Percentiles rank a stretch among this genome's conserved stretches.
Conservation (phyloP, 2,888 invertebrate genomes). For the Drosophila nigricruria region DNA sequence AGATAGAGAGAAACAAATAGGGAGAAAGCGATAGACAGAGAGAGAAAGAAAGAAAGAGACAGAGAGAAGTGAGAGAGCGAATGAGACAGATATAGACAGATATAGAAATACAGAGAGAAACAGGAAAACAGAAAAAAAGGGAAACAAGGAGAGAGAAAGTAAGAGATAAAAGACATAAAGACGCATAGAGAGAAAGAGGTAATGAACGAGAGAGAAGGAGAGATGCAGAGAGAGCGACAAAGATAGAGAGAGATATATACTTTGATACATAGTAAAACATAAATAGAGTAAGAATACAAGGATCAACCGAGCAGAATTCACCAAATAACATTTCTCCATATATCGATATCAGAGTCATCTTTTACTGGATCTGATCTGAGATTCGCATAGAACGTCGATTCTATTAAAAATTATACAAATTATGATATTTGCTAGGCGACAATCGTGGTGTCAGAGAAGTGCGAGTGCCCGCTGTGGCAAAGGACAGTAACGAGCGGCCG, state of each 20-base stretch:
- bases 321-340: background rate
- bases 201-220: background rate
- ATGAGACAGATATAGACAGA: no score
- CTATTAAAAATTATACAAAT: background rate
- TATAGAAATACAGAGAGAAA: background rate
- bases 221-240: background rate
- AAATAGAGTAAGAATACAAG: no score
- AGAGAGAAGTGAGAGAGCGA: background rate
- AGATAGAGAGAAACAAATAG: background rate
- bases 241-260: no score
- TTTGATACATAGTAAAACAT: no score
- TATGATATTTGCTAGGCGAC: constrained; percentile 19
- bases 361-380: background rate
- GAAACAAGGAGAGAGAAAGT: background rate
- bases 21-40: background rate
- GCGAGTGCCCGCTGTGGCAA: constrained; percentile 33
- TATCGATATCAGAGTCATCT: background rate
- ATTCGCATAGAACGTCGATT: background rate
- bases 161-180: background rate
- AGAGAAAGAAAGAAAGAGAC: background rate
- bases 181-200: background rate
- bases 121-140: background rate
- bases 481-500: constrained; percentile 42
- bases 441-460: constrained; percentile 36
- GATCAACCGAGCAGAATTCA: background rate